A percentile compares a stretch with the other conserved stretches of the same genome.
These are phyloP conservation scores for Papilio polyxenes DNA, from an alignment of 1,140 invertebrate species.

Conservation along the genomic window DNA sequence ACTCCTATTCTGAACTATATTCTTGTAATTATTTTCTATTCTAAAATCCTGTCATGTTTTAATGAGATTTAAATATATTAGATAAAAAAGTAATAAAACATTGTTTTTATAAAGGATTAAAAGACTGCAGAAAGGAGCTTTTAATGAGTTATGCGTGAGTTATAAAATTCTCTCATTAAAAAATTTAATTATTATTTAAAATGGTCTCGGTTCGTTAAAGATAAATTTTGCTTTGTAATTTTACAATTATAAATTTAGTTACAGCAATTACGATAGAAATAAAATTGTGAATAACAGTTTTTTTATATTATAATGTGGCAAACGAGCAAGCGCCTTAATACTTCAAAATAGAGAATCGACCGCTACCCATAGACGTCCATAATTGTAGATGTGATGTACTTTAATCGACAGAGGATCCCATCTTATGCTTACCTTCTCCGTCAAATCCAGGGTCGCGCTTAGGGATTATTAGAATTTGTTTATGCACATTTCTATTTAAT, in stretches of 20 bases:
- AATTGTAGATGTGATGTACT: too few relatives aligned
- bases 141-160: conserved; percentile 13
- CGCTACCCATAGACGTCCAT: too few relatives aligned
- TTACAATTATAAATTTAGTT: background rate
- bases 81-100: background rate
- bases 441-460: too few relatives aligned
- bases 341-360: too few relatives aligned
- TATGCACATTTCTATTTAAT: too few relatives aligned
- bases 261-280: background rate
- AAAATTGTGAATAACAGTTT: background rate
- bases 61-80: background rate
- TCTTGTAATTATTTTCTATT: too few relatives aligned
- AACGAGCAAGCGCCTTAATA: too few relatives aligned
- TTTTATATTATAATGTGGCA: background rate
- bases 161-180: conserved; percentile 14
- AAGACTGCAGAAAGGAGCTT: background rate
- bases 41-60: too few relatives aligned
- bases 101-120: conserved; percentile 2
- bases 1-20: too few relatives aligned
- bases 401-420: too few relatives aligned
- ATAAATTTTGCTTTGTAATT: background rate
- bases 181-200: background rate
- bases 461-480: too few relatives aligned
- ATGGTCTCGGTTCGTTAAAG: background rate
- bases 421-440: too few relatives aligned